Percentiles rank a stretch among this genome's conserved stretches.
Evolutionary conservation across 2,888 invertebrate genomes (phyloP).

Genomic region (Plagodis pulveraria): DNA sequence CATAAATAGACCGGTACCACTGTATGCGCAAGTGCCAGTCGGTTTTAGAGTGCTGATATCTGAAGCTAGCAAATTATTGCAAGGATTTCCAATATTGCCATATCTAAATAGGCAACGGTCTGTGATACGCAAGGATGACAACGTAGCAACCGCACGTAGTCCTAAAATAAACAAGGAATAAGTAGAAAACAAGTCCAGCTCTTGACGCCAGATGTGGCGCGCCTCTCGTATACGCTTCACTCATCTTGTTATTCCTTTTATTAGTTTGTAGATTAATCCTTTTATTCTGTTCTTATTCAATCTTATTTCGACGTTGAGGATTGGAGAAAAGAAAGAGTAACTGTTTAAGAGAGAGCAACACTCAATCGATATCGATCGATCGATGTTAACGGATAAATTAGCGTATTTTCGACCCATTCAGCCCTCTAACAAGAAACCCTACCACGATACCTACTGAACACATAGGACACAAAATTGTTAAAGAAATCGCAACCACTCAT

Average conservation of each 20-base stretch:
- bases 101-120: slow-evolving; percentile 1
- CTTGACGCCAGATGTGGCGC: slow-evolving; percentile 25
- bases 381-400: no score
- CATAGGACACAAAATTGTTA: no score
- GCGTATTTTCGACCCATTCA: no score
- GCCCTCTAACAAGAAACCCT: no score
- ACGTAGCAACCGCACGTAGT: slow-evolving; percentile 11
- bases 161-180: slow-evolving; percentile 22
- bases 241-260: slow-evolving; percentile 6
- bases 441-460: no score
- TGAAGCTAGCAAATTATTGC: background rate
- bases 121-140: slow-evolving; percentile 19
- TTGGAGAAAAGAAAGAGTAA: background rate
- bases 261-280: background rate
- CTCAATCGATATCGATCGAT: no score
- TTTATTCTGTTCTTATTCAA: slow-evolving; percentile 1
- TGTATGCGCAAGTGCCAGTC: no score
- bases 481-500: no score
- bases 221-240: slow-evolving; percentile 8
- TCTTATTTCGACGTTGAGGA: slow-evolving; percentile 2
- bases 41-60: no score
- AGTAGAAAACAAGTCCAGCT: slow-evolving; percentile 18
- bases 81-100: background rate
- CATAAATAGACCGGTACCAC: no score
- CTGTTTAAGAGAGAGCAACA: no score